These are phyloP conservation scores for Perodicticus potto DNA, from an alignment of 2,797 vertebrate genomes.

Conservation along the genomic window DNA sequence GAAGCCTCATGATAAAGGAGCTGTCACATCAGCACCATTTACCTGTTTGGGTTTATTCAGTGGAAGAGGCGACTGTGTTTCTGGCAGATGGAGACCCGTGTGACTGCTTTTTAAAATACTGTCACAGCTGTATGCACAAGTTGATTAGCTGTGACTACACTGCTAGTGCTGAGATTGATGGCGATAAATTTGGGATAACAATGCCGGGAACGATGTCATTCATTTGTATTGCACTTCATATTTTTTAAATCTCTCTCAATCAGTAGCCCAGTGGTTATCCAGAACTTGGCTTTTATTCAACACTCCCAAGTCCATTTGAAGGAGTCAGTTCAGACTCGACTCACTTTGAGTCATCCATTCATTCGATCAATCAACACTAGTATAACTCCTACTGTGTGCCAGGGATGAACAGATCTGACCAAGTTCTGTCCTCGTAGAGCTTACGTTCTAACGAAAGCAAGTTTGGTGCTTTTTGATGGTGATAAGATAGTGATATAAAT, in stretches of 20 bases:
- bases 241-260: constrained; percentile 50
- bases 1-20: constrained; percentile 23
- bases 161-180: constrained; percentile 57
- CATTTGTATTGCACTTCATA: neutral
- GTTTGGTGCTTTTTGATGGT: neutral
- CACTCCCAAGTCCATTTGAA: neutral
- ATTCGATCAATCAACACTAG: neutral
- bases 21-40: constrained; percentile 64
- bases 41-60: constrained; percentile 81
- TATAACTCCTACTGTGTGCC: neutral
- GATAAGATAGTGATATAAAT: neutral
- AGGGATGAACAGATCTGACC: neutral
- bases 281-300: neutral
- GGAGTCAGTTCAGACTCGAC: neutral
- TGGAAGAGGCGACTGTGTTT: constrained; percentile 37
- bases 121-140: constrained; percentile 81
- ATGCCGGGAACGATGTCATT: constrained; percentile 50
- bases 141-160: constrained; percentile 80
- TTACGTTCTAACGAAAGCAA: neutral
- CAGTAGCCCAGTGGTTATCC: neutral
- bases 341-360: neutral
- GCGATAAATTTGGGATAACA: constrained; percentile 79
- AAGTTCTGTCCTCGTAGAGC: neutral
- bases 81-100: constrained; percentile 79
- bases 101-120: constrained; percentile 79